phyloP scores from a whole-genome alignment of 2,113 vertebrate species.

The Archilochus colubris region DNA sequence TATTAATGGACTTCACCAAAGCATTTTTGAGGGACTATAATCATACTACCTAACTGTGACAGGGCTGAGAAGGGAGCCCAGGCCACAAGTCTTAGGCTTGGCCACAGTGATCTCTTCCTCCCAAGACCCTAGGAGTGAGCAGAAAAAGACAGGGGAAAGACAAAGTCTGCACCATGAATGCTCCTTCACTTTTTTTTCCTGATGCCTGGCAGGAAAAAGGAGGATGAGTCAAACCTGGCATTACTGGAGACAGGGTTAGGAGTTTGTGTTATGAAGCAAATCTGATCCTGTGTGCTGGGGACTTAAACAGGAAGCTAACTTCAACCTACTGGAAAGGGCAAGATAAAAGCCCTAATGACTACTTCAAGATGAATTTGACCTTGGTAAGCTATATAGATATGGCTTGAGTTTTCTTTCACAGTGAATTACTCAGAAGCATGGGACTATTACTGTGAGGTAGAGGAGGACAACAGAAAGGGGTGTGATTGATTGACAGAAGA shows the following conservation, averaged over 20 bases:
- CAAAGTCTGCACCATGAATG: neutral
- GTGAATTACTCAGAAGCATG: constrained; percentile 4
- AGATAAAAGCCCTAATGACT: neutral
- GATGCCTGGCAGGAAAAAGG: neutral
- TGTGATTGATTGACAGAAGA: neutral
- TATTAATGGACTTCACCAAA: neutral
- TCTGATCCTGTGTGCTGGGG: neutral
- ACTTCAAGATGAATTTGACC: neutral
- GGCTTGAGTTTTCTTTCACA: neutral
- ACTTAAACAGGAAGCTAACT: neutral
- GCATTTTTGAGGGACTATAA: neutral
- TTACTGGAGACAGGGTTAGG: neutral
- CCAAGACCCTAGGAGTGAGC: neutral
- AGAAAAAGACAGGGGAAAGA: neutral
- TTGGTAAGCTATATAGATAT: neutral
- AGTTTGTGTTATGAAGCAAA: neutral
- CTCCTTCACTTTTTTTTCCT: neutral
- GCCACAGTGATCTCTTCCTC: accelerated
- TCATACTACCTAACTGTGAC: neutral
- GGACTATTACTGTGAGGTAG: neutral
- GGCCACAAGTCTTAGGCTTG: neutral
- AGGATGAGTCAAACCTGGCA: neutral
- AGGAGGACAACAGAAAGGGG: neutral
- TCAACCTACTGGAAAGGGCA: constrained; percentile 11
- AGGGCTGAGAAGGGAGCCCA: neutral